Evolutionary conservation across 2,797 vertebrate genomes (phyloP), one percentile per base, ranked within the genome.

Genomic region (Kryptolebias ocellatus): DNA sequence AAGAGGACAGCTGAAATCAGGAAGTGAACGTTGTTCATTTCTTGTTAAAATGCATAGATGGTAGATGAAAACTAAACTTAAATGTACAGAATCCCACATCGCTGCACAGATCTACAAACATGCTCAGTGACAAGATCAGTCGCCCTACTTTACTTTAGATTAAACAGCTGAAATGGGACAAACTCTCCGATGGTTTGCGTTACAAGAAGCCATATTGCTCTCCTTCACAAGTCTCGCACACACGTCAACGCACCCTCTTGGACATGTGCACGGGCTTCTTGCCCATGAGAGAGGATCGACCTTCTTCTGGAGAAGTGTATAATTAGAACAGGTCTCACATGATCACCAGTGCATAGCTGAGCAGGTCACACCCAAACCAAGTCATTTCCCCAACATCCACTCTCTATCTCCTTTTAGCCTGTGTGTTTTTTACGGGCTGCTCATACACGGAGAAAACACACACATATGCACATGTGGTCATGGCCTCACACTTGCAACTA

Each of bases 241-340:
- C 64, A 64, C 64, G 50, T 61, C 54, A 63, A 59, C 63, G 67
- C 68, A 72, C 65, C 57, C 60, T 46, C 53, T 73, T 79, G 76
- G 81, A 88, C 79, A 83, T 66, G 64, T 74, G 75, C 65, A 63
- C 83, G 84, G 74, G 57, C 75, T 80, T 54, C 71, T 76, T 86
- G 83, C 85, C 87, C 84, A 85, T 76, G 89, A 91, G 90, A 89
- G 80, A 83, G 74, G 83, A 85, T 87, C 86, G 80, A 87, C 89
- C 91, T 89, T 91, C 92, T 93, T 93, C 84, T 93, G 81, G 88
- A 87, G 83, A 71, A 86, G 85, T 87, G 68, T 94, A 94, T 92
- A 93, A 93, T 94, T 94, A 94, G 93, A 92, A 89, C 87, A 83
- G 85, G 89, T 93, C 92, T 94, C 93, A 93, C 92, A 94, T 93